phyloP scores from a whole-genome alignment of 2,888 invertebrate genomes.

The Chrysodeixis includens region DNA sequence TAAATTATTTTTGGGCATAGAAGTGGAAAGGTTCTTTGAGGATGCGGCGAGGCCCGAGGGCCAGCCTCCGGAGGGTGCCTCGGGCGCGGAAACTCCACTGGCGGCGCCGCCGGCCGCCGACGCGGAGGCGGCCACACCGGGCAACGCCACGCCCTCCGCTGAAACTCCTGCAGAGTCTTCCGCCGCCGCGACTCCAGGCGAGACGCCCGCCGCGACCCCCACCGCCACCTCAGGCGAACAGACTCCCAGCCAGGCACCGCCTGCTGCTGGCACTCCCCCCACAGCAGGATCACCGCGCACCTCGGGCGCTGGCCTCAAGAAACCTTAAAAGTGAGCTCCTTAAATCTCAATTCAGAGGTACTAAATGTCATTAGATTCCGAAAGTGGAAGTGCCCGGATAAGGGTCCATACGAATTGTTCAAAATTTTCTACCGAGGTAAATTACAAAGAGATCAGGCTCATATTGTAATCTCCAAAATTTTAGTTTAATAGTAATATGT shows the following conservation, averaged over 20 bases:
- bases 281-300: background rate
- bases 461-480: too few relatives aligned
- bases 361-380: too few relatives aligned
- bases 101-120: background rate
- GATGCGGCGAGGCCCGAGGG: conserved; percentile 55
- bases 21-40: conserved; percentile 70
- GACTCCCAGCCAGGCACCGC: background rate
- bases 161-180: background rate
- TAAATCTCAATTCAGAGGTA: background rate
- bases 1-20: conserved; percentile 66
- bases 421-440: too few relatives aligned
- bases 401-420: too few relatives aligned
- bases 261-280: background rate
- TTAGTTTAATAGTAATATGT: conserved; percentile 12
- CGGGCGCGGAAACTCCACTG: conserved; percentile 7
- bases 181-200: background rate
- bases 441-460: too few relatives aligned
- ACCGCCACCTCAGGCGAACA: conserved; percentile 1
- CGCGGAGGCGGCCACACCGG: conserved; percentile 34
- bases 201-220: background rate
- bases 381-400: too few relatives aligned
- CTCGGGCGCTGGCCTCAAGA: conserved; percentile 6
- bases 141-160: conserved; percentile 1
- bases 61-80: conserved; percentile 6
- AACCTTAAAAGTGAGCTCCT: conserved; percentile 20